Percentiles rank a stretch among this genome's conserved stretches.
These are phyloP conservation scores for Arctocebus calabarensis DNA, from an alignment of 2,797 vertebrate genomes.

Conservation along the genomic window DNA sequence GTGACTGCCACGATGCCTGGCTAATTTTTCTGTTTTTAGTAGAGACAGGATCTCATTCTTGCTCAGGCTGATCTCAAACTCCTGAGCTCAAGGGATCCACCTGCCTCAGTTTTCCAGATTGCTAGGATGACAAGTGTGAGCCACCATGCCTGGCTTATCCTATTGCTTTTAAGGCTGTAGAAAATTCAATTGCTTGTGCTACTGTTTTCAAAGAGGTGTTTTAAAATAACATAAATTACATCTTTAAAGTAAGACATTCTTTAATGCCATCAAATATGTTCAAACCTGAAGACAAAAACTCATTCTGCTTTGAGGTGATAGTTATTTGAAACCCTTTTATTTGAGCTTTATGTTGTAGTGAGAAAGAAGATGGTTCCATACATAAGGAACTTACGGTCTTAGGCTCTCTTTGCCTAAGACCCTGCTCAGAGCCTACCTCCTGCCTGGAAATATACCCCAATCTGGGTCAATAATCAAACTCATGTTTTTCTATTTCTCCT, in stretches of 20 bases:
- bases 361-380: not conserved
- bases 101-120: no score
- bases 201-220: constrained; percentile 31
- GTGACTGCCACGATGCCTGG: no score
- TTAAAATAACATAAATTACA: constrained; percentile 46
- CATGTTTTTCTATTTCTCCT: not conserved
- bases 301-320: not conserved
- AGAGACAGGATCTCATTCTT: no score
- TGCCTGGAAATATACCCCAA: not conserved
- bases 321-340: not conserved
- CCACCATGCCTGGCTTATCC: not conserved
- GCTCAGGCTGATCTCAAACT: no score
- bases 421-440: not conserved
- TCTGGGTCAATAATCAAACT: not conserved
- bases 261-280: not conserved
- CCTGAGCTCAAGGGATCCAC: no score
- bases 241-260: constrained; percentile 35
- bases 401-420: not conserved
- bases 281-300: constrained; percentile 23
- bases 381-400: no score
- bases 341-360: not conserved
- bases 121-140: no score
- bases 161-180: constrained; percentile 22
- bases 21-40: no score
- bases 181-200: constrained; percentile 25